A percentile compares a stretch with the other conserved stretches of the same genome.
Evolutionary conservation across 2,113 vertebrate genomes (phyloP).

Genomic region (Nyctibius bracteatus): DNA sequence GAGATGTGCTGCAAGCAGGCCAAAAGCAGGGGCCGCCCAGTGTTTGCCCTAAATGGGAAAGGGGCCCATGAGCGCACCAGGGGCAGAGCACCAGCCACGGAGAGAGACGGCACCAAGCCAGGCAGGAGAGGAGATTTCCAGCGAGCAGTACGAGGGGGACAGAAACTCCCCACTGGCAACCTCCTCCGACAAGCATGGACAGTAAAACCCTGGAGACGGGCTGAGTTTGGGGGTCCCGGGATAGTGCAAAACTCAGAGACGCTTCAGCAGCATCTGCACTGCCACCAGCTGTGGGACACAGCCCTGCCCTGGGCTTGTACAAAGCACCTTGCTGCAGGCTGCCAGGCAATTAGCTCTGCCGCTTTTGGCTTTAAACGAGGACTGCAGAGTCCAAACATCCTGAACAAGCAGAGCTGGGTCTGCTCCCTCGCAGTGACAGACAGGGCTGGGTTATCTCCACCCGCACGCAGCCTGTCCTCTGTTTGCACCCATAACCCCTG

Average conservation of each 20-base stretch:
- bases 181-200: not conserved
- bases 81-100: not conserved
- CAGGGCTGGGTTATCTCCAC: not conserved
- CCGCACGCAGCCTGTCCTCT: accelerated
- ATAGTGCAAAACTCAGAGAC: not conserved
- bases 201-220: not conserved
- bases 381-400: not conserved
- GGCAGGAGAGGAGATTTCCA: not conserved
- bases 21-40: not conserved
- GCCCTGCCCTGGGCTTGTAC: not conserved
- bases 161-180: not conserved
- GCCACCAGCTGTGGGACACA: not conserved
- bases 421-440: not conserved
- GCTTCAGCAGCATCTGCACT: not conserved
- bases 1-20: not conserved
- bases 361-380: not conserved
- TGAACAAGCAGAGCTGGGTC: not conserved
- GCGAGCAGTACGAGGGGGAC: not conserved
- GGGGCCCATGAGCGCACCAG: not conserved
- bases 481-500: not conserved
- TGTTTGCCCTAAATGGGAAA: conserved; percentile 25
- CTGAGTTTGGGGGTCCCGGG: not conserved
- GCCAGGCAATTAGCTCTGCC: not conserved
- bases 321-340: not conserved
- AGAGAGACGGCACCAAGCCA: not conserved